Base-by-base conservation (phyloP, 2,888 invertebrate species). In the Acronicta aceris region DNA sequence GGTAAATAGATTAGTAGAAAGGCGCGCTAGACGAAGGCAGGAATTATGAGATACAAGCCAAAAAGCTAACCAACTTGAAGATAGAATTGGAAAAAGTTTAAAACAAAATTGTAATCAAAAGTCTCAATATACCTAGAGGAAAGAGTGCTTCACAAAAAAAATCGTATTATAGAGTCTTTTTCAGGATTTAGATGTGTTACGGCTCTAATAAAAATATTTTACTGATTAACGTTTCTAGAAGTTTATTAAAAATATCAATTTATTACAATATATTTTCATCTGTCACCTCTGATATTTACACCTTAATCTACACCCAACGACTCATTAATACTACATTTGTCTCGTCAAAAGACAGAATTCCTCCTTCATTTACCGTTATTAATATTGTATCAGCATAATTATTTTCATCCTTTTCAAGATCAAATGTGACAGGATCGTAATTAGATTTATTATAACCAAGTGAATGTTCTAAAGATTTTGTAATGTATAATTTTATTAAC, bases 321-420 rank as follows among this genome's bases (percentile, higher is more conserved):
- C 89, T 92, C 91, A 92, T 93, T 93, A 93, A 89, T 93, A 90
- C 86, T 83, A 88, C 92, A 93, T 93, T 92, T 91, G 91, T 91
- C 92, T 89, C 86, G 79, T 79, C 81, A 84, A 83, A 85, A 89
- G 91, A 90, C 90, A 87, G 87, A 87, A 87, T 88, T 92, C 86
- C 89, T 89, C 88, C 87, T 86, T 89, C 82, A 85, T 86, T 83
- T 85, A 80, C 83, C 83, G 84, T 89, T 91, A 92, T 91, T 92
- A 92, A 90, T 92, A 89, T 87, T 90, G 82, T 88, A 91, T 91
- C 85, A 89, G 76, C 80, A 79, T 86, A 82, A 86, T 86, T 87
- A 87, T 83, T 87, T 85, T 72, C 83, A 85, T 88, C 85, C 86
- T 84, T 87, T 84, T 81, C 83, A 79, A 81, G 81, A 88, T 87